Conservation (phyloP, 2,888 invertebrate species). For the Caenorhabditis sp. region DNA sequence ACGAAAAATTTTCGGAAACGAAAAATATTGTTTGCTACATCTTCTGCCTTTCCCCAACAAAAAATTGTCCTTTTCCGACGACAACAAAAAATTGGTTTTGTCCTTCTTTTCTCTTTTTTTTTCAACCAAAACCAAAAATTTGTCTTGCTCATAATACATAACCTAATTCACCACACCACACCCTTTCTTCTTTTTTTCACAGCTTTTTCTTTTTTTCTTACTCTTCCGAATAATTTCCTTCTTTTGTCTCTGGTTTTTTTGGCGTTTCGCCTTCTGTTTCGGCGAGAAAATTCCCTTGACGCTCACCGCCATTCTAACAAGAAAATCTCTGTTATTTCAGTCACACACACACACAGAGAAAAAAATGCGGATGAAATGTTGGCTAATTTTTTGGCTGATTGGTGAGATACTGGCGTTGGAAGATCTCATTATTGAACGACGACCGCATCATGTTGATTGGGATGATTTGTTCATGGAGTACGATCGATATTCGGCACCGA, state of each 20-base stretch:
- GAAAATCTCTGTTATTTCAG: constrained; percentile 25
- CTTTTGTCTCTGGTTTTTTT: constrained; percentile 9
- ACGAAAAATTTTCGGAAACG: too few relatives aligned
- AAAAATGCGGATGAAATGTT: too few relatives aligned
- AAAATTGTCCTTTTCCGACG: too few relatives aligned
- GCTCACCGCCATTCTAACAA: constrained; percentile 15
- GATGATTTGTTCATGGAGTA: constrained; percentile 43
- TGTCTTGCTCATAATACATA: constrained; percentile 1
- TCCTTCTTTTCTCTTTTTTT: background rate
- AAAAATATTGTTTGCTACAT: too few relatives aligned
- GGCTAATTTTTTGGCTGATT: background rate
- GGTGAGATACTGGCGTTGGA: constrained; percentile 7
- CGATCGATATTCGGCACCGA: constrained; percentile 30
- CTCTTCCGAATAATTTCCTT: too few relatives aligned
- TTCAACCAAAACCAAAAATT: constrained; percentile 8
- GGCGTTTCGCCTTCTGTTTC: background rate
- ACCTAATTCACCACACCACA: constrained; percentile 8
- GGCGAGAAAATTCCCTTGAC: constrained; percentile 8
- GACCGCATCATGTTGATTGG: constrained; percentile 36
- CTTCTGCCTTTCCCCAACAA: too few relatives aligned
- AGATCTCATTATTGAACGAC: constrained; percentile 34
- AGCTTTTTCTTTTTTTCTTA: constrained; percentile 8
- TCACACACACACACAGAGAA: too few relatives aligned
- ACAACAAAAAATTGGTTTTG: background rate
- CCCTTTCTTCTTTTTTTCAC: constrained; percentile 1